These are phyloP conservation scores for Harpagus bidentatus DNA, from an alignment of 2,113 vertebrate species.

Conservation along the genomic window DNA sequence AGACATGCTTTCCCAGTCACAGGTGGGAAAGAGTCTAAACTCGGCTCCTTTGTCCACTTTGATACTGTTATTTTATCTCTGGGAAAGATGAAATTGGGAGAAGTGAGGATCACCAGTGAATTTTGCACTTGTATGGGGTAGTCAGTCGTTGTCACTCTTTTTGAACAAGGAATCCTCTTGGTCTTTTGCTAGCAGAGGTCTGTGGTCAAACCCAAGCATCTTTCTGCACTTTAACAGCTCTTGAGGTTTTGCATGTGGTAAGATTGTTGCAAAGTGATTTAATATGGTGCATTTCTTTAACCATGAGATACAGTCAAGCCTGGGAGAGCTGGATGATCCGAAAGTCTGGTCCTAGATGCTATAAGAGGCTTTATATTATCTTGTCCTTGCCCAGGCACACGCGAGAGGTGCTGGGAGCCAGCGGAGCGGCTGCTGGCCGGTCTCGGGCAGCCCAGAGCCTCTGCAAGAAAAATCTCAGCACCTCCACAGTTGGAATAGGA, in stretches of 20 bases:
- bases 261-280: not conserved
- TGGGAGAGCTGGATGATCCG: not conserved
- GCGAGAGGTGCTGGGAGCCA: not conserved
- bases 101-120: not conserved
- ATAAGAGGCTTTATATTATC: not conserved
- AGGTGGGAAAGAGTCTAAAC: not conserved
- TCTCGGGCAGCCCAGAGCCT: not conserved
- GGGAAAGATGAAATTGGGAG: not conserved
- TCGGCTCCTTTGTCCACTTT: not conserved
- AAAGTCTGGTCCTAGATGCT: not conserved
- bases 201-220: slow-evolving; percentile 32
- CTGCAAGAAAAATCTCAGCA: not conserved
- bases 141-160: not conserved
- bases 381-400: not conserved
- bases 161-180: not conserved
- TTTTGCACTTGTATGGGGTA: not conserved
- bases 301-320: not conserved
- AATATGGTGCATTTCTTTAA: not conserved
- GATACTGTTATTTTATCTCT: not conserved
- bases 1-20: not conserved
- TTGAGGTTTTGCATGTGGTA: slow-evolving; percentile 24
- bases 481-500: not conserved
- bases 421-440: rapidly evolving
- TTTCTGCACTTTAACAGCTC: slow-evolving; percentile 14
- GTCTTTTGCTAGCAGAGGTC: not conserved